phyloP scores from a whole-genome alignment of 2,113 vertebrate genomes.

The Xenopus borealis region DNA sequence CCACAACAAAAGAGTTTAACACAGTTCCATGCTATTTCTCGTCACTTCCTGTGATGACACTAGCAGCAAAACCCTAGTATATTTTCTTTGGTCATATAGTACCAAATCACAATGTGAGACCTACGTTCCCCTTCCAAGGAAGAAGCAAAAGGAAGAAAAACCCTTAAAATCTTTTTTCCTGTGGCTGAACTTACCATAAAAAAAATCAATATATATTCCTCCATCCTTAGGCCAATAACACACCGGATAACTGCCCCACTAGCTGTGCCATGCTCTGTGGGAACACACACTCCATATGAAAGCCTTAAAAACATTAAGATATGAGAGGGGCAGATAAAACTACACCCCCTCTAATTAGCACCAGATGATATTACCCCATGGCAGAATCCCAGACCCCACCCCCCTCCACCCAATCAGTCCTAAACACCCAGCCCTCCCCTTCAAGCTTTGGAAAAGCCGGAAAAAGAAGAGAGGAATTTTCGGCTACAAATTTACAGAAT shows the following conservation, averaged over 20 bases:
- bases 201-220: neutral
- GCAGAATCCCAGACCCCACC: conserved; percentile 27
- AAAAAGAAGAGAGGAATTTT: conserved; percentile 43
- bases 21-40: neutral
- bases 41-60: conserved; percentile 20
- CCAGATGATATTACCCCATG: conserved; percentile 46
- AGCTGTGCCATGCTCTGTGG: conserved; percentile 41
- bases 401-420: conserved; percentile 6
- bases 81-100: conserved; percentile 42
- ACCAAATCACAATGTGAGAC: conserved; percentile 31
- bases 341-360: conserved; percentile 38
- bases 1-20: neutral
- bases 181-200: neutral
- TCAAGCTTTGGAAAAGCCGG: conserved; percentile 45
- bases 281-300: conserved; percentile 40
- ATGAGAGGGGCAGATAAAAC: conserved; percentile 36
- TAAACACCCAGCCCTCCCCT: conserved; percentile 34
- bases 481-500: neutral
- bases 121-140: conserved; percentile 29
- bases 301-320: conserved; percentile 47
- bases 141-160: conserved; percentile 16
- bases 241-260: conserved; percentile 21
- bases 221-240: conserved; percentile 10
- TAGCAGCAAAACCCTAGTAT: conserved; percentile 40
- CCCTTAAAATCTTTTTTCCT: neutral